Conservation (phyloP, 2,113 vertebrate species). For the Gnathonemus longibarbis region DNA sequence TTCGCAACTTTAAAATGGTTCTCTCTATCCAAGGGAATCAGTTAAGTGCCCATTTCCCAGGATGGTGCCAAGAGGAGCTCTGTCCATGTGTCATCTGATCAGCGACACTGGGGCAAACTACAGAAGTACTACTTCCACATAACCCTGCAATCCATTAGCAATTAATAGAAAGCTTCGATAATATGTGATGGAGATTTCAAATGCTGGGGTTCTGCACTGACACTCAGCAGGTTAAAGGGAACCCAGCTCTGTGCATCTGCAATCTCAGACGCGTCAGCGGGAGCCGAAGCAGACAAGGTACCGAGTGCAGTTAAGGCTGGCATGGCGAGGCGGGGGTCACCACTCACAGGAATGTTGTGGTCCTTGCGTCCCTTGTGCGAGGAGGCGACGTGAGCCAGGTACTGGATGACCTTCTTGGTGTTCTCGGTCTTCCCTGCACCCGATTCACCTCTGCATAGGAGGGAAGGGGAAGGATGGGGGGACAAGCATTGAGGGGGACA, state of each 20-base stretch:
- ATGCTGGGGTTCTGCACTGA: not conserved
- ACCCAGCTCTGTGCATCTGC: not conserved
- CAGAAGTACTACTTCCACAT: not conserved
- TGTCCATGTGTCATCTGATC: not conserved
- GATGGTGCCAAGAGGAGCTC: not conserved
- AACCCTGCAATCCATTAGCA: not conserved
- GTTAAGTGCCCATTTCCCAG: not conserved
- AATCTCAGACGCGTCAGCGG: not conserved
- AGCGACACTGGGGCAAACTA: not conserved
- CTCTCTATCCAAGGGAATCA: not conserved
- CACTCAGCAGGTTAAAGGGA: not conserved
- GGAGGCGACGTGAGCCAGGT: slow-evolving; percentile 94
- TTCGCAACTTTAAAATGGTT: not conserved
- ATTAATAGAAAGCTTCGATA: not conserved
- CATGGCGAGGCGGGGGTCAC: slow-evolving; percentile 1
- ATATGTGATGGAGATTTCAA: not conserved
- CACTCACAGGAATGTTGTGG: slow-evolving; percentile 93
- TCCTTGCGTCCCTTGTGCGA: slow-evolving; percentile 97
- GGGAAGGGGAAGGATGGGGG: slow-evolving; percentile 10
- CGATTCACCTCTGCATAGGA: slow-evolving; percentile 80
- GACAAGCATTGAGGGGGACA: slow-evolving; percentile 14
- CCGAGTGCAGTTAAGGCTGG: not conserved
- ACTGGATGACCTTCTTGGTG: slow-evolving; percentile 98
- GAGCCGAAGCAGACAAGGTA: not conserved
- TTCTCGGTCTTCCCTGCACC: slow-evolving; percentile 98